Conservation (phyloP, 2,113 vertebrate species). For the Pygoscelis adeliae region DNA sequence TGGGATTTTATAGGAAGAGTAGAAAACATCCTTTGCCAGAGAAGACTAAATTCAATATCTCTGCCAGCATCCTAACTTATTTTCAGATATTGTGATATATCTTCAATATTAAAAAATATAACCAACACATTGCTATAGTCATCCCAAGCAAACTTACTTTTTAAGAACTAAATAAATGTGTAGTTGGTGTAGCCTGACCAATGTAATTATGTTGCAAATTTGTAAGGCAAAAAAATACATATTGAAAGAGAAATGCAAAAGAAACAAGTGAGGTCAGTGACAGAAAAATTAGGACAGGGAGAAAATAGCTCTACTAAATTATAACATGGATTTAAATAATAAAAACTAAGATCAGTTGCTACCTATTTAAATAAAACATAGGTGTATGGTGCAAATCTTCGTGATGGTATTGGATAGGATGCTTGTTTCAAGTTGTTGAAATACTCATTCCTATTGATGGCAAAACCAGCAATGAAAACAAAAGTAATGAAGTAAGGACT, state of each 20-base stretch:
- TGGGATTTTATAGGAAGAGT: neutral
- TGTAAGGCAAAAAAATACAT: neutral
- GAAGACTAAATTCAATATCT: neutral
- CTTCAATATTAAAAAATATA: neutral
- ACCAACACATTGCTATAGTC: neutral
- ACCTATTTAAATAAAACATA: neutral
- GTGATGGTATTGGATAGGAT: neutral
- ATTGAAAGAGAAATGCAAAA: neutral
- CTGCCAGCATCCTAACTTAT: neutral
- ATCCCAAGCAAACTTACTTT: neutral
- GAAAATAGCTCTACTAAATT: neutral
- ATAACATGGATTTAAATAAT: neutral
- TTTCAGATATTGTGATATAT: neutral
- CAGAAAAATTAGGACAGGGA: neutral
- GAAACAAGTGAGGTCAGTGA: neutral
- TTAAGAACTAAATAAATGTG: neutral
- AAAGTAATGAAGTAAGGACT: neutral
- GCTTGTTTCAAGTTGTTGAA: neutral
- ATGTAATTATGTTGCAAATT: neutral
- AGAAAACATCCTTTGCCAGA: neutral
- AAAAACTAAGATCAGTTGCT: neutral
- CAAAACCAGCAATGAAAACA: neutral
- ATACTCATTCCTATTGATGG: neutral
- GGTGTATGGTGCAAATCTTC: neutral
- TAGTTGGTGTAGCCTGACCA: neutral